Evolutionary conservation across 2,888 invertebrate genomes (phyloP), one percentile per base, ranked within the genome.

Genomic region (Caenorhabditis imperialis): DNA sequence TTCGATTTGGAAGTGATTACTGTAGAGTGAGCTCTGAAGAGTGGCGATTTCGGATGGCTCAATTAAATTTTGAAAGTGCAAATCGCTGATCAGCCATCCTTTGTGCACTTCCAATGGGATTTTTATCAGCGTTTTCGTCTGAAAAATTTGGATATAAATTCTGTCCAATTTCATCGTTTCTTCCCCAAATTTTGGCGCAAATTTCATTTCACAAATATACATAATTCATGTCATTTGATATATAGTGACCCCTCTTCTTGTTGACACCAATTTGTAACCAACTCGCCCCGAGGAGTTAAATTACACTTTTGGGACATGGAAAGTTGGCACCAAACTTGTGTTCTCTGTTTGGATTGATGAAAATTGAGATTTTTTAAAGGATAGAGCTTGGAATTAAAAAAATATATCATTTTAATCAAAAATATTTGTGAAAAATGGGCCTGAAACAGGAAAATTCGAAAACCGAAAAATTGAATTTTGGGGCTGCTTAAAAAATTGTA

Each of bases 191-290:
- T 44, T 44, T 44, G 44, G 44, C 44, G 44, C 44, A 40, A n/a
- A 22, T 47, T 27, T 25, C 8, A 30, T 7, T 30, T 30, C 30
- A 30, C 23, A 8, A 7, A 30, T 4, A 37, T 50, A 42, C 55
- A 65, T 65, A 55, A 55, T 65, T 65, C 65, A 65, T 65, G 65
- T 65, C 65, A 65, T 65, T 65, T 65, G 65, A 65, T 65, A 65
- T 65, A 65, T 65, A n/a, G n/a, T n/a, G n/a, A n/a, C n/a, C n/a
- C n/a, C n/a, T n/a, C n/a, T n/a, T n/a, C n/a, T 65, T 65, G 65
- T 55, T 55, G 55, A 55, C 55, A 55, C 33, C 42, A 61, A 61
- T 61, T 61, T 61, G 51, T 42, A 51, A 50, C 61, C 42, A 48
- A 27, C 40, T 16, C 35, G 18, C 14, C 33, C 35, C 6, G 35